phyloP scores from a whole-genome alignment of 2,888 invertebrate genomes.

The Troides oblongomaculatus region DNA sequence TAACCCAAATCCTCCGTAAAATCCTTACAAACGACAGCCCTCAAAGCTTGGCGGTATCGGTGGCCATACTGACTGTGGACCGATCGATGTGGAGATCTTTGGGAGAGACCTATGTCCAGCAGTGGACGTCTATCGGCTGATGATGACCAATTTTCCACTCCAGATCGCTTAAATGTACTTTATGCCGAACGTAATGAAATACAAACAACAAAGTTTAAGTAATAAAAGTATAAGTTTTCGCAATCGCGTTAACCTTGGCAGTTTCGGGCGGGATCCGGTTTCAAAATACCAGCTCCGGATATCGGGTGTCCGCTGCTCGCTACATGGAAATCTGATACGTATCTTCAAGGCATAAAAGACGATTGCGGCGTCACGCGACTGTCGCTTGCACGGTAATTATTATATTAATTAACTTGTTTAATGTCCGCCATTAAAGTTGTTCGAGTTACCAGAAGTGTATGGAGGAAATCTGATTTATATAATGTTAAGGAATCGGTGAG shows the following conservation, averaged over 20 bases:
- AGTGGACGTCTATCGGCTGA: neutral
- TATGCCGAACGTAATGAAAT: neutral
- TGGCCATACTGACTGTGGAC: no score
- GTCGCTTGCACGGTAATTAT: neutral
- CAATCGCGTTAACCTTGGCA: constrained; percentile 35
- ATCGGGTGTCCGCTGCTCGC: constrained; percentile 14
- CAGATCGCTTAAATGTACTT: neutral
- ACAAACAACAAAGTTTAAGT: constrained; percentile 28
- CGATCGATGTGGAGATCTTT: no score
- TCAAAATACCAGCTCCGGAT: constrained; percentile 28
- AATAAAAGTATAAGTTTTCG: constrained; percentile 31
- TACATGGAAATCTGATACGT: constrained; percentile 29
- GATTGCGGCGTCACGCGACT: constrained; percentile 9
- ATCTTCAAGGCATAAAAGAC: constrained; percentile 28
- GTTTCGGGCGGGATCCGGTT: constrained; percentile 36
- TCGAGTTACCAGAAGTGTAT: no score
- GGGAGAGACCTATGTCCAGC: no score
- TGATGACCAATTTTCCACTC: neutral
- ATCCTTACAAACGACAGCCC: neutral
- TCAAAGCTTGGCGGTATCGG: no score
- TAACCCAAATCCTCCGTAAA: neutral
- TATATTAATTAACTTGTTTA: neutral
- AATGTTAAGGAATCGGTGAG: no score
- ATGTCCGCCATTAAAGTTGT: constrained; percentile 1
- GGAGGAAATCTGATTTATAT: no score